Evolutionary conservation across 2,797 vertebrate species (phyloP).

Genomic region (Parambassis ranga): DNA sequence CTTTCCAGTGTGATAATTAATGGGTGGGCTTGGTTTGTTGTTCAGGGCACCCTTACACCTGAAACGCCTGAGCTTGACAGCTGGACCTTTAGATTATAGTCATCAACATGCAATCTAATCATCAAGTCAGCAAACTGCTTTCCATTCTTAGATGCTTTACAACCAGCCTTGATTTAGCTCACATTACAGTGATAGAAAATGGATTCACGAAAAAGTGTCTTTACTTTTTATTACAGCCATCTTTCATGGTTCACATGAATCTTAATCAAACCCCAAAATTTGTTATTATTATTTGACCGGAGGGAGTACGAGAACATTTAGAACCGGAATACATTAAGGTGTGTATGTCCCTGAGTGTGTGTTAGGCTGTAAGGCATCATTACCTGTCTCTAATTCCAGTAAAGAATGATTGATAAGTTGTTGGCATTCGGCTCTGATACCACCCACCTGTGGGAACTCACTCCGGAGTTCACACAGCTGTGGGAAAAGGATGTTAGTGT

Average conservation of each 20-base stretch:
- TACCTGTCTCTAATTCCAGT: constrained; percentile 6
- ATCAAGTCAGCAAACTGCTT: background rate
- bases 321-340: background rate
- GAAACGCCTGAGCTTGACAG: too few species aligned
- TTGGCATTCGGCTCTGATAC: background rate
- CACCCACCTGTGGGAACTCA: constrained; percentile 42
- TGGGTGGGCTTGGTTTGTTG: background rate
- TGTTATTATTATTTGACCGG: too few species aligned
- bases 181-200: background rate
- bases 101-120: too few species aligned
- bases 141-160: background rate
- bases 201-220: background rate
- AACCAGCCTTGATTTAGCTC: background rate
- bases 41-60: background rate
- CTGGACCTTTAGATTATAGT: too few species aligned
- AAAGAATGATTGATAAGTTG: constrained; percentile 22
- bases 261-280: too few species aligned
- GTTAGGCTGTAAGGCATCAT: background rate
- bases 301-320: too few species aligned
- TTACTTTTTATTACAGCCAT: rapidly evolving
- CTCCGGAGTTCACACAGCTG: background rate
- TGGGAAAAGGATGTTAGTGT: background rate
- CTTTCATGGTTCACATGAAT: too few species aligned
- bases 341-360: background rate
- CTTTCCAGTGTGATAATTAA: background rate